Conservation (phyloP, 2,888 invertebrate species). For the Portevinia maculata region DNA sequence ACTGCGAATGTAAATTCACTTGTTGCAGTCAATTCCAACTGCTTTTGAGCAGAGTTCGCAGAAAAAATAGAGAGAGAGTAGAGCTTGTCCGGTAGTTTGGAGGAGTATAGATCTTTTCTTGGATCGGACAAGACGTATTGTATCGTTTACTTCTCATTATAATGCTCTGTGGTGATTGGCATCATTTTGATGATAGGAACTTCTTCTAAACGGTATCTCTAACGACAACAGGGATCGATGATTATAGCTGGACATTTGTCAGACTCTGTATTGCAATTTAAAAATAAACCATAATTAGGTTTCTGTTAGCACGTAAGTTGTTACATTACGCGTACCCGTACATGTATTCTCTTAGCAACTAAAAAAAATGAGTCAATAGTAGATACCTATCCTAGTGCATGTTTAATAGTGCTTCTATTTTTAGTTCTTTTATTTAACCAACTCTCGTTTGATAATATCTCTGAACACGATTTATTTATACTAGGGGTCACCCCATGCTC, state of each 20-base stretch:
- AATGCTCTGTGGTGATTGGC: conserved; percentile 41
- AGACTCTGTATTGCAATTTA: too few species aligned
- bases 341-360: too few species aligned
- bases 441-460: too few species aligned
- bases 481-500: too few species aligned
- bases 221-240: conserved; percentile 9
- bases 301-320: too few species aligned
- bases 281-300: too few species aligned
- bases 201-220: conserved; percentile 4
- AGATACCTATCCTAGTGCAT: too few species aligned
- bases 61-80: conserved; percentile 15
- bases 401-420: too few species aligned
- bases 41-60: conserved; percentile 26
- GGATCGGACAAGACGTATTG: conserved; percentile 52
- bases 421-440: too few species aligned
- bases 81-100: conserved; percentile 26
- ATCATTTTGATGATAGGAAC: conserved; percentile 40
- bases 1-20: conserved; percentile 65
- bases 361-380: too few species aligned
- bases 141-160: conserved; percentile 63
- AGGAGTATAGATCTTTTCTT: conserved; percentile 59
- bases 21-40: conserved; percentile 33
- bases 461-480: too few species aligned
- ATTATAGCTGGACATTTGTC: conserved; percentile 8
- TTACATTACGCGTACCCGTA: too few species aligned